Percentiles rank a stretch among this genome's conserved stretches.
phyloP scores from a whole-genome alignment of 2,113 vertebrate genomes.

The Eleginops maclovinus region DNA sequence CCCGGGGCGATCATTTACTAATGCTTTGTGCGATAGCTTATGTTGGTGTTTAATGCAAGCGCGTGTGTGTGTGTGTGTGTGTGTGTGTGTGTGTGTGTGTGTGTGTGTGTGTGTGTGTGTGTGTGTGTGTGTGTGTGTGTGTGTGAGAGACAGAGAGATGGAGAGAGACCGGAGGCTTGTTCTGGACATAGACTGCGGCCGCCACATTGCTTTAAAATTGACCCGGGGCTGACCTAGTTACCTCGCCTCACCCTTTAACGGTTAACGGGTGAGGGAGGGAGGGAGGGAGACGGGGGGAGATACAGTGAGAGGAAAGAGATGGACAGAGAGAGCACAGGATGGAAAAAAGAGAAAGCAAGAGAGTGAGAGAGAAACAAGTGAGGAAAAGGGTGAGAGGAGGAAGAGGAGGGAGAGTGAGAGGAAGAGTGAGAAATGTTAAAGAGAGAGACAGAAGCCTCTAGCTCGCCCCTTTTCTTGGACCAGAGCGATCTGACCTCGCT shows the following conservation, averaged over 20 bases:
- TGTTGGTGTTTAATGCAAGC: conserved; percentile 47
- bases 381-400: conserved; percentile 1
- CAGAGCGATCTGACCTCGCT: conserved; percentile 60
- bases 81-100: conserved; percentile 2
- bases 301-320: conserved; percentile 42
- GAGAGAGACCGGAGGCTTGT: conserved; percentile 65
- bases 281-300: conserved; percentile 44
- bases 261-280: conserved; percentile 49
- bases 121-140: not conserved
- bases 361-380: conserved; percentile 1
- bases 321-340: not conserved
- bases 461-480: conserved; percentile 30
- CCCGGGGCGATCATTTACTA: conserved; percentile 71
- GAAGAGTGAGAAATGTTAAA: conserved; percentile 14
- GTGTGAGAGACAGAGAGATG: conserved; percentile 15
- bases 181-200: conserved; percentile 73
- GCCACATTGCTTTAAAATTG: conserved; percentile 76
- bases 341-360: not conserved
- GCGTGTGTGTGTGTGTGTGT: not conserved
- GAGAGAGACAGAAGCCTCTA: conserved; percentile 36
- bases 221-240: conserved; percentile 80
- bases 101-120: conserved; percentile 1
- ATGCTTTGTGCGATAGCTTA: conserved; percentile 72
- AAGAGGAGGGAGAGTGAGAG: conserved; percentile 3
- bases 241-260: conserved; percentile 76